Percentiles rank a stretch among this genome's conserved stretches.
Conservation (phyloP, 2,888 invertebrate species). For the Quadroppia sp. region DNA sequence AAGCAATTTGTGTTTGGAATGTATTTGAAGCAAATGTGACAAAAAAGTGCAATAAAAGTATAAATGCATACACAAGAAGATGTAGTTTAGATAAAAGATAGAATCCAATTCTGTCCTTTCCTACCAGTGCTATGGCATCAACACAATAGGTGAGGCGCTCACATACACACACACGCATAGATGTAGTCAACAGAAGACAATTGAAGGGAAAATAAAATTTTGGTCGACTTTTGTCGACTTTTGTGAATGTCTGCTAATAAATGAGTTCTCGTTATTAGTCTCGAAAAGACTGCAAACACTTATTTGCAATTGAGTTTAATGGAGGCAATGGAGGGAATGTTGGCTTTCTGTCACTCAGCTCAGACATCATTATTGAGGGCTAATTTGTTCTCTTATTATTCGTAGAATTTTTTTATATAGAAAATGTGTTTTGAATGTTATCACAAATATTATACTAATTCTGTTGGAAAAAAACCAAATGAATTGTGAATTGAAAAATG, state of each 20-base stretch:
- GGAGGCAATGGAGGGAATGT: background rate
- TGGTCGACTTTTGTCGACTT: too few relatives aligned
- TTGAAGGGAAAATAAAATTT: too few relatives aligned
- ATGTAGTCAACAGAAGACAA: too few relatives aligned
- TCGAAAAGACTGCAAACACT: background rate
- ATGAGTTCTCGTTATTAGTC: background rate
- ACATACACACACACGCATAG: too few relatives aligned
- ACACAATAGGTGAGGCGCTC: too few relatives aligned
- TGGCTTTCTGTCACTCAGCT: background rate
- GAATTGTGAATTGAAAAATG: background rate
- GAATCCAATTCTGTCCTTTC: background rate
- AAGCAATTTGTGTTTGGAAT: background rate
- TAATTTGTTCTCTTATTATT: background rate
- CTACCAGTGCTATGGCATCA: too few relatives aligned
- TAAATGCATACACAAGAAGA: background rate
- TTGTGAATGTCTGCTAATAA: background rate
- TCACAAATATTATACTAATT: background rate
- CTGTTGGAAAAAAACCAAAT: background rate
- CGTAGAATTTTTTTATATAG: too few relatives aligned
- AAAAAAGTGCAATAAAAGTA: slow-evolving; percentile 8
- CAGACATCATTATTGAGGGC: slow-evolving; percentile 19
- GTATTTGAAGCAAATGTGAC: background rate
- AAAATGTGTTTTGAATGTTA: slow-evolving; percentile 6
- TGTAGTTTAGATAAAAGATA: background rate
- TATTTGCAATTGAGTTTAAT: background rate